Evolutionary conservation across 2,888 invertebrate species (phyloP), one percentile per base, ranked within the genome.

Genomic region (Digitonthophagus gazella): DNA sequence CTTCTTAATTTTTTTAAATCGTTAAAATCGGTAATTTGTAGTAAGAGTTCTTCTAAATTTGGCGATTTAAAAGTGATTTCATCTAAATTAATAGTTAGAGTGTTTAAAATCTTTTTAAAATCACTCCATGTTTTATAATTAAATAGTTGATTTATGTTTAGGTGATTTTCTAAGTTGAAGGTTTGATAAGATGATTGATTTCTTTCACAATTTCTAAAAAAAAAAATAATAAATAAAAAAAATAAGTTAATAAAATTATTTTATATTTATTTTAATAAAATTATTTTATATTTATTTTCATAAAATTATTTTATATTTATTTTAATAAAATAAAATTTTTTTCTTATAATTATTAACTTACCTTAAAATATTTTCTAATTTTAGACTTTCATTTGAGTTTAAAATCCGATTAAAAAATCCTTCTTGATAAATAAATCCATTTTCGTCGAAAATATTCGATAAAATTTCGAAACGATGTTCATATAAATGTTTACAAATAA

Each of bases 71-170:
- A 18, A 2, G 55, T 65, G 11, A 70, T 3, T 8, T 67, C 15
- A 2, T 56, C 14, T 3, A 56, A 65, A n/a, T 28, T 15, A 6
- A 70, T 61, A 2, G 54, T 16, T 20, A 70, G 67, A 14, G 64
- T 28, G 0, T 67, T 57, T 1, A 70, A 61, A 1, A 44, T 18
- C 4, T 20, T 4, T 61, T 56, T 64, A 0, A 70, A 18, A 61
- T 70, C 67, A 28, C 65, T 67, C 70, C 70, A 70, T 15, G 58
- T 56, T 65, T 67, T 64, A 20, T 67, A 70, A 63, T 70, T 70
- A 18, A 65, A 58, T 5, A 67, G 64, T 22, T 67, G 65, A 6
- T 44, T 18, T 14, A 70, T 15, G 19, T 70, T 65, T 0, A 70
- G 11, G 15, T 65, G 67, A 54, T 65, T 67, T 18, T 70, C 28